phyloP scores from a whole-genome alignment of 2,797 vertebrate genomes.

The Macrochelys suwanniensis region DNA sequence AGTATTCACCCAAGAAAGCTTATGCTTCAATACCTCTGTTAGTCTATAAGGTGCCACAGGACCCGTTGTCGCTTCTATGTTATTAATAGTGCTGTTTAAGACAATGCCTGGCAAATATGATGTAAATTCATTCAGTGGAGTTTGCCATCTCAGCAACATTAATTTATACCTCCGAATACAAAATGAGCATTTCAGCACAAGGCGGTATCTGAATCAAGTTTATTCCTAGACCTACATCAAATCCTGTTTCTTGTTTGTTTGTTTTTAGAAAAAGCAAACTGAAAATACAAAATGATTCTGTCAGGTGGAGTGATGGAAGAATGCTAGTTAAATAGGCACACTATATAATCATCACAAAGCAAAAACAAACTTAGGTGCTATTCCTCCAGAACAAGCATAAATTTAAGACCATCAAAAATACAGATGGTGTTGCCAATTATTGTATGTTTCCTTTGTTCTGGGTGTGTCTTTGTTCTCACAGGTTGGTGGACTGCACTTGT shows the following conservation, averaged over 20 bases:
- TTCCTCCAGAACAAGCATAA: conserved; percentile 43
- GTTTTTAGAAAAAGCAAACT: background rate
- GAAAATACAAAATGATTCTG: conserved; percentile 18
- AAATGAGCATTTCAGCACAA: background rate
- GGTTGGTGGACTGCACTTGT: conserved; percentile 70
- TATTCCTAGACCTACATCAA: conserved; percentile 8
- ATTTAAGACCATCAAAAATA: conserved; percentile 70
- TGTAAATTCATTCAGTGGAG: background rate
- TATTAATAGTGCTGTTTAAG: background rate
- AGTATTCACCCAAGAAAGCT: too few relatives aligned
- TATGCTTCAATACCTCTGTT: too few relatives aligned
- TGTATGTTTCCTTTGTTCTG: conserved; percentile 53
- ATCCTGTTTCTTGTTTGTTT: conserved; percentile 23
- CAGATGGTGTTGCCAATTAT: conserved; percentile 71
- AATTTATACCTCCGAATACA: conserved; percentile 43
- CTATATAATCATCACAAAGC: conserved; percentile 42
- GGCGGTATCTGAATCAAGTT: background rate
- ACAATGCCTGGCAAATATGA: background rate
- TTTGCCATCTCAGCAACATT: background rate
- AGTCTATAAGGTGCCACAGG: too few relatives aligned
- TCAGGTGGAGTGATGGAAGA: conserved; percentile 26
- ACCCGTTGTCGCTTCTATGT: too few relatives aligned
- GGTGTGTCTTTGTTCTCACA: conserved; percentile 78
- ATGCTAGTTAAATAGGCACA: conserved; percentile 22
- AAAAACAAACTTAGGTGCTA: conserved; percentile 39